A percentile compares a stretch with the other conserved stretches of the same genome.
Evolutionary conservation across 2,113 vertebrate genomes (phyloP).

Genomic region (Sprattus sprattus): DNA sequence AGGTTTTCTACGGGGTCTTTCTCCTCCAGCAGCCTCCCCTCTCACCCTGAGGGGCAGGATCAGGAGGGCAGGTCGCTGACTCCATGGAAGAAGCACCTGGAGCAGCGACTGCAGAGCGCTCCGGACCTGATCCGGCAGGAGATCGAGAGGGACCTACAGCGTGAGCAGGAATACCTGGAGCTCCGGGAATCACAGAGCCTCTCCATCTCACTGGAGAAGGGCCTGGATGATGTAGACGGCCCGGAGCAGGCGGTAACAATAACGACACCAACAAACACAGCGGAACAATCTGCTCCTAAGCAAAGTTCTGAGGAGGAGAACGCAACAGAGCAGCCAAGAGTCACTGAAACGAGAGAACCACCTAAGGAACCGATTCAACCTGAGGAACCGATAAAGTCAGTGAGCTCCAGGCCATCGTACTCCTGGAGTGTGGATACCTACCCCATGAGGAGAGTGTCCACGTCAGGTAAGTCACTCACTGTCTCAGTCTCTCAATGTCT

Average conservation of each 20-base stretch:
- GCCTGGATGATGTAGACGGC: background rate
- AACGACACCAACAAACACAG: background rate
- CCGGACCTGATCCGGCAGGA: constrained; percentile 79
- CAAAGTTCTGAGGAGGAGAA: background rate
- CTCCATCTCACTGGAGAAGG: constrained; percentile 24
- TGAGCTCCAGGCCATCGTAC: constrained; percentile 42
- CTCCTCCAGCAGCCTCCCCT: background rate
- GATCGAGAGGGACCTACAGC: constrained; percentile 72
- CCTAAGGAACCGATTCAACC: constrained; percentile 31
- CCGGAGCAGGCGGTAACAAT: constrained; percentile 1
- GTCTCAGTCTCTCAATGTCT: too few relatives aligned
- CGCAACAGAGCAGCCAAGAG: background rate
- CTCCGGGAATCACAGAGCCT: constrained; percentile 57
- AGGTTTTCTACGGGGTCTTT: background rate
- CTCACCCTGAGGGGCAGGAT: background rate
- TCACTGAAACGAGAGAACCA: background rate
- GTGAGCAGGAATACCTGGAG: constrained; percentile 81
- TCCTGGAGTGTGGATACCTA: constrained; percentile 37
- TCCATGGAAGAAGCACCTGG: constrained; percentile 54
- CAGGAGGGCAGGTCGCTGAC: background rate
- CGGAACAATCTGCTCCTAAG: background rate
- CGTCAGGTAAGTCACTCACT: background rate
- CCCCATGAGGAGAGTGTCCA: background rate
- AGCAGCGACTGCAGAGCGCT: constrained; percentile 62
- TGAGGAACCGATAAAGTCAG: constrained; percentile 48